These are phyloP conservation scores for Glyphotaelius pellucidus DNA, from an alignment of 2,888 invertebrate species.

Conservation along the genomic window DNA sequence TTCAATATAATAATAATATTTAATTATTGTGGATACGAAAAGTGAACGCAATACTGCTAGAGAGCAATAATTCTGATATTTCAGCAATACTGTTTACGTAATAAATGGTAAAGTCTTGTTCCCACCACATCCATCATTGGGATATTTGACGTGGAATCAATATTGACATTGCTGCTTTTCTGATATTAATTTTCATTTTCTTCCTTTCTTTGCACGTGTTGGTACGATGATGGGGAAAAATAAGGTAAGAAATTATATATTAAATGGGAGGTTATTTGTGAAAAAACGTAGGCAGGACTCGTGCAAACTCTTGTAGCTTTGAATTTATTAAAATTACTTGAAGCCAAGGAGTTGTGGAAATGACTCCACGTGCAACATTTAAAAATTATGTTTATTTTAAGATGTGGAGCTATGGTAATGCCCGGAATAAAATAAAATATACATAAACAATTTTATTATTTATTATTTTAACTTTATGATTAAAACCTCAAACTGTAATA, in stretches of 20 bases:
- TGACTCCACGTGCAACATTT: neutral
- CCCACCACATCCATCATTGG: constrained; percentile 26
- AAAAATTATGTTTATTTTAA: too few relatives aligned
- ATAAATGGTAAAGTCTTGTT: constrained; percentile 38
- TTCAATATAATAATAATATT: neutral
- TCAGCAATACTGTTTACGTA: constrained; percentile 4
- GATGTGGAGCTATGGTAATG: too few relatives aligned
- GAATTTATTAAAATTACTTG: neutral
- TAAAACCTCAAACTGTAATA: too few relatives aligned
- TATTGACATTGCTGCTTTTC: constrained; percentile 15
- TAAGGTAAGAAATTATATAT: neutral
- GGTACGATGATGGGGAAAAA: neutral
- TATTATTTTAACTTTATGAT: too few relatives aligned
- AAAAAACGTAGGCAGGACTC: neutral
- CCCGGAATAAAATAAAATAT: too few relatives aligned
- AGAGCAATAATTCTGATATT: neutral
- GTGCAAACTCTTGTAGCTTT: neutral
- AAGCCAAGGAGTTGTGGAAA: neutral
- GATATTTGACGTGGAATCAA: constrained; percentile 38
- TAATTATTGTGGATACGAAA: neutral
- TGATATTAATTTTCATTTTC: neutral
- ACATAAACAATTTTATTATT: too few relatives aligned
- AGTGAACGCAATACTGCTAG: neutral
- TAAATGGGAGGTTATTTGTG: neutral
- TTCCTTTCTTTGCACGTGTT: neutral